Percentiles rank a stretch among this genome's conserved stretches.
Evolutionary conservation across 1,140 invertebrate genomes (phyloP).

Genomic region (Atta texana): DNA sequence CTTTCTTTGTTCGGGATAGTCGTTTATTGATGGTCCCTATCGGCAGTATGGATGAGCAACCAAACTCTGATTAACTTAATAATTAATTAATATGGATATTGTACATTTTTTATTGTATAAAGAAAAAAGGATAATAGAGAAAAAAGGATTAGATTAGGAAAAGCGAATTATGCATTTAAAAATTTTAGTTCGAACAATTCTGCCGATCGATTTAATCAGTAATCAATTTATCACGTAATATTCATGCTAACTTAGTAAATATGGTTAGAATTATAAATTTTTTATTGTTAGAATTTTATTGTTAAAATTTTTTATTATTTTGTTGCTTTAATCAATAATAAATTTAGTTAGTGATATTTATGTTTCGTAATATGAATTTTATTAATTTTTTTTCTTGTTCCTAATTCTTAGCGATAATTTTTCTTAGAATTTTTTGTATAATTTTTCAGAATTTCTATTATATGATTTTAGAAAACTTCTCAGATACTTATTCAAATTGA

Average conservation of each 20-base stretch:
- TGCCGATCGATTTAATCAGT: not conserved
- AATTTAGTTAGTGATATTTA: not conserved
- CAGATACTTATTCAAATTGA: too few species aligned
- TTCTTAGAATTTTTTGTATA: too few species aligned
- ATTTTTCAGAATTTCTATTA: too few species aligned
- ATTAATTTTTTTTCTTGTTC: too few species aligned
- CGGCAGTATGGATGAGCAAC: not conserved
- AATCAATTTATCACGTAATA: not conserved
- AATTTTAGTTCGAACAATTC: not conserved
- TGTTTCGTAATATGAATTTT: not conserved
- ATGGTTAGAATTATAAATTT: not conserved
- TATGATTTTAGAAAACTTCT: too few species aligned
- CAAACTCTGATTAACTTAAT: not conserved
- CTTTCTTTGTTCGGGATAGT: not conserved
- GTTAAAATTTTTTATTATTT: not conserved
- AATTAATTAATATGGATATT: not conserved
- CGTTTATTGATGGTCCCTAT: constrained; percentile 21
- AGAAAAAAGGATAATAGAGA: not conserved
- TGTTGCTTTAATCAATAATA: not conserved
- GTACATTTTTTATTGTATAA: not conserved
- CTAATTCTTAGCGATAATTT: too few species aligned
- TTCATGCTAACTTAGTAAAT: not conserved
- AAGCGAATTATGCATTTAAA: not conserved
- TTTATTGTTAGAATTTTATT: too few species aligned
- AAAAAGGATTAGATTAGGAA: not conserved